Conservation (phyloP, 2,797 vertebrate species). For the Sebastes vulpes region DNA sequence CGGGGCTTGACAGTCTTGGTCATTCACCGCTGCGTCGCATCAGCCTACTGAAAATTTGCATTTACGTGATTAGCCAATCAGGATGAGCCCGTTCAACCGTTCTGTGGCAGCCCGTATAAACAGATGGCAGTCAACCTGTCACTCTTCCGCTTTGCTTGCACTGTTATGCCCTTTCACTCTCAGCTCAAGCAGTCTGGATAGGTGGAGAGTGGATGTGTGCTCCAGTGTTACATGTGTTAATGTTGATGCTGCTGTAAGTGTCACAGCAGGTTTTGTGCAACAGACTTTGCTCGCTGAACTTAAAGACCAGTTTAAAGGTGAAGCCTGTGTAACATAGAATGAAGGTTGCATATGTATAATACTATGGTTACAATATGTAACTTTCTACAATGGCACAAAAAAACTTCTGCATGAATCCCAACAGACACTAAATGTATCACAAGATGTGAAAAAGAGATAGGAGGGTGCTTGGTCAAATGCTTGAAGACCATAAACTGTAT, state of each 20-base stretch:
- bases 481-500: slow-evolving; percentile 25
- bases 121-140: neutral
- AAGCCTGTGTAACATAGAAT: neutral
- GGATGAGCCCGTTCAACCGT: neutral
- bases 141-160: neutral
- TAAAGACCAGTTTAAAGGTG: neutral
- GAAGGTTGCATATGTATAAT: neutral
- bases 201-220: neutral
- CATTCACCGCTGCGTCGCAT: neutral
- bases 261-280: neutral
- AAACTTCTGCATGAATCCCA: neutral
- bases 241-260: neutral
- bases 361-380: neutral
- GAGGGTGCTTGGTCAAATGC: slow-evolving; percentile 2
- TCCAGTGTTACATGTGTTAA: neutral
- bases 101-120: neutral
- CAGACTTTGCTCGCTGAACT: neutral
- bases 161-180: neutral
- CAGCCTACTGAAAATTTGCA: neutral
- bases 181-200: neutral
- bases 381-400: neutral
- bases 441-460: slow-evolving; percentile 12
- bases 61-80: neutral
- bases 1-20: neutral
- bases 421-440: slow-evolving; percentile 20